Base-by-base conservation (phyloP, 2,888 invertebrate species). In the Tenthredo livida region DNA sequence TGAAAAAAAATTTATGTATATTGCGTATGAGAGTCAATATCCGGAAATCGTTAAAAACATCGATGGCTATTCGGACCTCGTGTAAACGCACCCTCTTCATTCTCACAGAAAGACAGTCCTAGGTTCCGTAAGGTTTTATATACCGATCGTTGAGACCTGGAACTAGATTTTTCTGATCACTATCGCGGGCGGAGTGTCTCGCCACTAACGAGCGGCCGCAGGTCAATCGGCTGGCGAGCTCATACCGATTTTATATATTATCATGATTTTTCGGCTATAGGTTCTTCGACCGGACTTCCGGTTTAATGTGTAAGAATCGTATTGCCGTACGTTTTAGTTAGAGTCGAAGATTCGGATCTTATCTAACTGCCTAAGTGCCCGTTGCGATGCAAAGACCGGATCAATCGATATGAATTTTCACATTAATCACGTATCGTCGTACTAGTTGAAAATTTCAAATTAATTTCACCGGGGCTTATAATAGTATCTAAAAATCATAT, bases 141-240 rank as follows among this genome's bases (percentile, higher is more conserved):
- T 73, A n/a, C 43, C 43, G 72, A 21, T 73, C 72, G 54, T 54
- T 54, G 17, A 73, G 72, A 43, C 6, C 77, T 50, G 54, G 33
- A 40, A 33, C 50, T 54, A 33, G 29, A 77, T 77, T 77, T 77
- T 50, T 7, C 77, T 33, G 50, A 77, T 77, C 33, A 33, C 33
- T 33, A 77, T 77, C 77, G 5, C 77, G 10, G 77, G 50, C 3
- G 5, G 29, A 77, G 33, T 50, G 77, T 77, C 77, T 77, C 50
- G 77, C 77, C 77, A 33, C 77, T 77, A 77, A 77, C 77, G 77
- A 77, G 54, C 77, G 77, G 77, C 29, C 77, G n/a, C n/a, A 54
- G 77, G 77, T 29, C 77, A 33, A 73, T 40, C 47, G 77, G 29
- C 33, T 54, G 25, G 54, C n/a, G 33, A 29, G 77, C 33, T 50